phyloP scores from a whole-genome alignment of 2,888 invertebrate genomes.

The Petrolisthes manimaculis region DNA sequence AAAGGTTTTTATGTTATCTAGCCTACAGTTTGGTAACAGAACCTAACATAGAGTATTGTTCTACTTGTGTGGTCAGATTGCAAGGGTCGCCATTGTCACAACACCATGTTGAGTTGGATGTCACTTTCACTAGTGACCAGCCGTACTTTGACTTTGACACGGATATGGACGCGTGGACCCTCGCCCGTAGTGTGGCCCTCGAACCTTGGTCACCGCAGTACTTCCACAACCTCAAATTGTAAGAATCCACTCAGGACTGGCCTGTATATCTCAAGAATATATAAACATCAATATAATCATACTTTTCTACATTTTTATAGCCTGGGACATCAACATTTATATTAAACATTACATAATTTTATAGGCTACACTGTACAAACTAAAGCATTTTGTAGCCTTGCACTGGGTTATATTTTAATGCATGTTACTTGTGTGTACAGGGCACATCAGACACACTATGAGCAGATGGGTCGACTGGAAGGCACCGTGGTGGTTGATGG shows the following conservation, averaged over 20 bases:
- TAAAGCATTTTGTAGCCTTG: too few species aligned
- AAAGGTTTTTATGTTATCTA: too few species aligned
- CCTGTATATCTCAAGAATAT: too few species aligned
- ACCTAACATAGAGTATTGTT: too few species aligned
- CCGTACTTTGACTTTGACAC: constrained; percentile 81
- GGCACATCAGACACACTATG: constrained; percentile 85
- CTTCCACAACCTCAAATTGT: constrained; percentile 78
- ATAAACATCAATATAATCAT: too few species aligned
- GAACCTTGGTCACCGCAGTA: constrained; percentile 81
- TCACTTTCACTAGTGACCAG: constrained; percentile 77
- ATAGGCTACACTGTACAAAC: too few species aligned
- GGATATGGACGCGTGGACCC: constrained; percentile 77
- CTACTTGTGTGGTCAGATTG: constrained; percentile 28
- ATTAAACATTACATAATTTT: too few species aligned
- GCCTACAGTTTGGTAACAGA: too few species aligned
- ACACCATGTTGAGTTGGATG: constrained; percentile 76
- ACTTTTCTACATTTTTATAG: too few species aligned
- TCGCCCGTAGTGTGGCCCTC: constrained; percentile 81
- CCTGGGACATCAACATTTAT: too few species aligned
- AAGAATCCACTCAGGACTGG: constrained; percentile 67
- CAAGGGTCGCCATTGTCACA: constrained; percentile 28
- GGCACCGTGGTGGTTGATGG: constrained; percentile 76
- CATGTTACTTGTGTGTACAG: constrained; percentile 70
- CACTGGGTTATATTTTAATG: neutral
- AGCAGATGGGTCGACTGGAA: constrained; percentile 80